Evolutionary conservation across 2,888 invertebrate genomes (phyloP), one percentile per base, ranked within the genome.

Genomic region (Belgica antarctica): DNA sequence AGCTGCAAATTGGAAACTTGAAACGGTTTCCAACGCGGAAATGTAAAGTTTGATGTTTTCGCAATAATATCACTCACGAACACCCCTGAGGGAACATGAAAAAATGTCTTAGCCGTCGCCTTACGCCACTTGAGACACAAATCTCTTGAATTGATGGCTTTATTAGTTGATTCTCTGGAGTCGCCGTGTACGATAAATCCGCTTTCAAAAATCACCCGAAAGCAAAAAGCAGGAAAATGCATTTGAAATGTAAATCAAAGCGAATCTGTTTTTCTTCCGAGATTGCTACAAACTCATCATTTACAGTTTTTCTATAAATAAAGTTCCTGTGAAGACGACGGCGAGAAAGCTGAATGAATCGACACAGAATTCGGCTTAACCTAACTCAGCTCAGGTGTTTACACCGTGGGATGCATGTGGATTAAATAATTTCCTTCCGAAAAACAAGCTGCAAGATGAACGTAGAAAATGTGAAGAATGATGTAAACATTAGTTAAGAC

Each of bases 401-500:
- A 62, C 62, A 62, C 10, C 17, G 31, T 31, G 31, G 31, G 34
- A 57, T 62, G 62, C 62, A 62, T 62, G 62, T 62, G 62, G 62
- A 62, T 62, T 62, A 62, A 62, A 28, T 62, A 31, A 62, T 62
- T 62, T 62, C 10, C 22, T 12, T 22, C 25, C 25, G 15, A 24
- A 2, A 41, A 41, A 27, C 15, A 27, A 59, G 25, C 46, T 46
- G 46, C 41, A 41, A n/a, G 41, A 41, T 41, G 41, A 41, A 41
- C 34, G 31, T 62, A 34, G 34, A 19, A 62, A 62, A 62, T 34
- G 28, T 62, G 62, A 31, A 19, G 62, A 62, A 62, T 62, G 62
- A 62, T 62, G 62, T 62, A 62, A 62, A 62, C 62, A 62, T 62
- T 62, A 62, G 31, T 62, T 62, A 62, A 59, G 25, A 27, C 59